Evolutionary conservation across 2,888 invertebrate species (phyloP), one percentile per base, ranked within the genome.

Genomic region (Cephus spinipes): DNA sequence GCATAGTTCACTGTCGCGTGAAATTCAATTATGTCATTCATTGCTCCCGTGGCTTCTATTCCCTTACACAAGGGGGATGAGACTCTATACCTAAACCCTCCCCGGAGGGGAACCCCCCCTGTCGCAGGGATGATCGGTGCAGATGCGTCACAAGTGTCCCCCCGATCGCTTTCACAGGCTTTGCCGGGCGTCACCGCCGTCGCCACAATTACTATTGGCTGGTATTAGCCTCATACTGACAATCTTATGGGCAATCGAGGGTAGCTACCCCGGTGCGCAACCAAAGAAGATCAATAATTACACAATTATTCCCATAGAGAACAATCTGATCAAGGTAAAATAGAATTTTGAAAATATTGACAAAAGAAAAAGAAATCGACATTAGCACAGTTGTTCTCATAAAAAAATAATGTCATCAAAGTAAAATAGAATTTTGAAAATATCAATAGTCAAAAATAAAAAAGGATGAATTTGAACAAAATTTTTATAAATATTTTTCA

Each of bases 11-110:
- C 81, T 84, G 84, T 86, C 85, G 85, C 89, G 89, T 90, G 86
- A 90, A 89, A 90, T 90, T 89, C 87, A 90, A 90, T 89, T 89
- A 89, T 87, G 87, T 86, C 88, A 87, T 88, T 88, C 87, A 85
- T 86, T 85, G 88, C 85, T 83, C 81, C 79, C 80, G 79, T 81
- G 79, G 81, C 81, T 82, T 81, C 77, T 80, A 35, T 76, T 55
- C 55, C 55, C 55, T 55, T 55, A 23, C 55, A 23, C 1, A 55
- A 55, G 55, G 77, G 75, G 80, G 81, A 79, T 82, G 78, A 30
- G 36, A 33, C 71, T 73, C 31, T 73, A 73, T 81, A 81, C 83
- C 84, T 81, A 81, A 80, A 81, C 73, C 80, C 81, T 79, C 81
- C 81, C 55, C 9, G 12, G 23, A 71, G 71, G 12, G 32, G 12